These are phyloP conservation scores for Sylvia borin DNA, from an alignment of 2,797 vertebrate species.

Conservation along the genomic window DNA sequence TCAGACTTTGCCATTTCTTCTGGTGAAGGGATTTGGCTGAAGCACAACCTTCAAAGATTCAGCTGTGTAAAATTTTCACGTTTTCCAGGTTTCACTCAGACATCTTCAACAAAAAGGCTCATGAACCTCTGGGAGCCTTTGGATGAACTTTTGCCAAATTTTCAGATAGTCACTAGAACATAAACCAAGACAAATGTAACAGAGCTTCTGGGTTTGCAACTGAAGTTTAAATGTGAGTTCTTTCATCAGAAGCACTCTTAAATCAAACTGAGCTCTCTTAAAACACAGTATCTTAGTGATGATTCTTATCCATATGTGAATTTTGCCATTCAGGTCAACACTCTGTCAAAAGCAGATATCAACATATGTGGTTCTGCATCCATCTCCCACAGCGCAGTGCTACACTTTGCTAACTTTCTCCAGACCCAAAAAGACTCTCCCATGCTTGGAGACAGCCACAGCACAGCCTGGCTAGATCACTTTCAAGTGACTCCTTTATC, in stretches of 20 bases:
- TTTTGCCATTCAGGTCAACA: not conserved
- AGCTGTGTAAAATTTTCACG: not conserved
- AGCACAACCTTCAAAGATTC: not conserved
- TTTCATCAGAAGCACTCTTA: not conserved
- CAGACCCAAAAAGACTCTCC: not conserved
- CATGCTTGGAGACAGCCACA: not conserved
- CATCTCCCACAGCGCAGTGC: not conserved
- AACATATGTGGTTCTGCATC: not conserved
- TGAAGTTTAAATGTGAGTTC: not conserved
- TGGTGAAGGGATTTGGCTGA: not conserved
- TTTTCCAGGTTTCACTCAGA: not conserved
- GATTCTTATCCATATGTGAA: constrained; percentile 18
- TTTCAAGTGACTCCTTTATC: constrained; percentile 66
- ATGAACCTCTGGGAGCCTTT: not conserved
- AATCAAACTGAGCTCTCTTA: not conserved
- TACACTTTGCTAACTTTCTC: constrained; percentile 38
- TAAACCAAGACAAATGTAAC: not conserved
- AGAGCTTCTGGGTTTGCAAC: not conserved
- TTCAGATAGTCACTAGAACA: not conserved
- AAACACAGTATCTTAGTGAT: not conserved
- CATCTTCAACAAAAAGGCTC: not conserved
- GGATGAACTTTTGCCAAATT: not conserved
- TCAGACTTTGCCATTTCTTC: not conserved
- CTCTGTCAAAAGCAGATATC: constrained; percentile 32
- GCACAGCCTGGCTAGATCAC: not conserved